A percentile compares a stretch with the other conserved stretches of the same genome.
phyloP scores from a whole-genome alignment of 2,888 invertebrate species.

The Polietes domitor region DNA sequence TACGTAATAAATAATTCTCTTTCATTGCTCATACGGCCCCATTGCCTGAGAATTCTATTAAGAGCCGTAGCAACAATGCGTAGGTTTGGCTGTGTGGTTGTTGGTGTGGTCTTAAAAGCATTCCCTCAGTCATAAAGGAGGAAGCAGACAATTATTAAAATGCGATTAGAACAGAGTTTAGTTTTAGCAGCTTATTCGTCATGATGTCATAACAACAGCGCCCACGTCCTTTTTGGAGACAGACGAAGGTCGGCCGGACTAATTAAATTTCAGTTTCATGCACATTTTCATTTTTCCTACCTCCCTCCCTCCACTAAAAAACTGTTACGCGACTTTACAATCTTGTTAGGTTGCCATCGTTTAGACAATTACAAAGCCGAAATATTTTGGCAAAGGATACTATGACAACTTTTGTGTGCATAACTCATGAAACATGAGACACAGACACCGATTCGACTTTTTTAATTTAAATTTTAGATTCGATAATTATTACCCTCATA shows the following conservation, averaged over 20 bases:
- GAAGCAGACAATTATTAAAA: neutral
- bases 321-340: neutral
- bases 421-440: slow-evolving; percentile 41
- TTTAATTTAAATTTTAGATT: slow-evolving; percentile 56
- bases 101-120: neutral
- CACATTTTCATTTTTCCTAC: neutral
- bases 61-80: no score
- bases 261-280: slow-evolving; percentile 61
- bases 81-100: no score
- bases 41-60: neutral
- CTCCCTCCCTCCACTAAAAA: no score
- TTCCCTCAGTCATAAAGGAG: neutral
- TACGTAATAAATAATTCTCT: slow-evolving; percentile 3
- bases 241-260: slow-evolving; percentile 48
- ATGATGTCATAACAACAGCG: no score
- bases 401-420: slow-evolving; percentile 27
- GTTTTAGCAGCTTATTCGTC: neutral
- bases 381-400: slow-evolving; percentile 43
- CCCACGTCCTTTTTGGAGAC: neutral
- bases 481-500: slow-evolving; percentile 55
- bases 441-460: slow-evolving; percentile 14
- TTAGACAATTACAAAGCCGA: neutral
- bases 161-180: neutral
- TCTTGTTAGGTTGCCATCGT: neutral
- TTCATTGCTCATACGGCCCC: neutral